phyloP scores from a whole-genome alignment of 2,888 invertebrate genomes.

The Glyphotaelius pellucidus region DNA sequence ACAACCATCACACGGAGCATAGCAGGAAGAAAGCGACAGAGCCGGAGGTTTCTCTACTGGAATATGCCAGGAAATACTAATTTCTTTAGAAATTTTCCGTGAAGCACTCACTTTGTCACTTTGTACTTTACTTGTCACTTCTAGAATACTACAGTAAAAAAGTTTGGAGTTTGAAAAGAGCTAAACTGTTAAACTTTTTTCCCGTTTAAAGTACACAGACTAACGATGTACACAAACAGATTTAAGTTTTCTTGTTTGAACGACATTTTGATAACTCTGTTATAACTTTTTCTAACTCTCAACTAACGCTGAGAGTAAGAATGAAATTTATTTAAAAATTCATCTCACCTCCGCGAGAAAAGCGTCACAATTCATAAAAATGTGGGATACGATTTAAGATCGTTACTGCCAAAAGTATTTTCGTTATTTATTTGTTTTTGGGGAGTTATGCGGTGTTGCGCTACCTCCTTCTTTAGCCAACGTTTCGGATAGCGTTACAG shows the following conservation, averaged over 20 bases:
- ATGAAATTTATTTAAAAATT: too few species aligned
- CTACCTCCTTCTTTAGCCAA: too few species aligned
- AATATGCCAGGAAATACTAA: not conserved
- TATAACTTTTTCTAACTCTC: not conserved
- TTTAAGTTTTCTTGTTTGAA: not conserved
- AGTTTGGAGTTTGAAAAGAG: not conserved
- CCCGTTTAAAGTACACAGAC: not conserved
- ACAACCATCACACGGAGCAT: slow-evolving; percentile 34
- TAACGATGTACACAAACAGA: not conserved
- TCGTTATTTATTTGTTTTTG: too few species aligned
- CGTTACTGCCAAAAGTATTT: too few species aligned
- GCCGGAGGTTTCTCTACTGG: slow-evolving; percentile 8
- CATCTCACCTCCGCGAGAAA: too few species aligned
- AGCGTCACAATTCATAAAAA: too few species aligned
- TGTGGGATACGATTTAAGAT: too few species aligned
- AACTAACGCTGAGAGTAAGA: not conserved
- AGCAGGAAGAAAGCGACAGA: slow-evolving; percentile 29
- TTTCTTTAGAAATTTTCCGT: not conserved
- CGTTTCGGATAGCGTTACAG: too few species aligned
- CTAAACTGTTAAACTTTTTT: not conserved
- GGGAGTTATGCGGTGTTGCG: too few species aligned
- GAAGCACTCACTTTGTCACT: not conserved
- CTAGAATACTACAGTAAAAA: not conserved
- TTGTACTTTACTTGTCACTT: too few species aligned
- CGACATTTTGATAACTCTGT: not conserved